A percentile compares a stretch with the other conserved stretches of the same genome.
phyloP scores from a whole-genome alignment of 2,113 vertebrate species.

The Tursiops truncatus region DNA sequence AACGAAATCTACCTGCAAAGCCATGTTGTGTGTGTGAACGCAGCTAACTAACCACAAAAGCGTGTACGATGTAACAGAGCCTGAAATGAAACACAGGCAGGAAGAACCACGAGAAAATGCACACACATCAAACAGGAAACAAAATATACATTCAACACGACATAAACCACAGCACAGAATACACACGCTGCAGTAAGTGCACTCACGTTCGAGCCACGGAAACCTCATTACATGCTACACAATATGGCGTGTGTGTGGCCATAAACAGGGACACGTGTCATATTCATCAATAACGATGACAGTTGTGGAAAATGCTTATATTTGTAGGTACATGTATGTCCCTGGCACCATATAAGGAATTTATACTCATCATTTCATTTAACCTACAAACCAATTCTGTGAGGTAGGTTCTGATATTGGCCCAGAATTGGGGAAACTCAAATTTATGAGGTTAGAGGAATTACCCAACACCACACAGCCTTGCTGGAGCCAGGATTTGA shows the following conservation, averaged over 20 bases:
- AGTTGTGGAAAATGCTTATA: background rate
- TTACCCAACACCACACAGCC: background rate
- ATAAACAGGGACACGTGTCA: background rate
- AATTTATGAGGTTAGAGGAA: background rate
- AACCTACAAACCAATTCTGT: background rate
- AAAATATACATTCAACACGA: background rate
- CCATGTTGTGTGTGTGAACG: accelerated
- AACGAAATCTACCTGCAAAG: accelerated
- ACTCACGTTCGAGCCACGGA: accelerated
- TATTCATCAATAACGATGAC: background rate
- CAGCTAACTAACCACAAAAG: too few species aligned
- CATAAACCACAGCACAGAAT: background rate
- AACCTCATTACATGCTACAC: too few species aligned
- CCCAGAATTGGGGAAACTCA: background rate
- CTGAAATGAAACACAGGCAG: background rate
- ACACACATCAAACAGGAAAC: background rate
- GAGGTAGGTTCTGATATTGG: background rate
- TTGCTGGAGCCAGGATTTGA: background rate
- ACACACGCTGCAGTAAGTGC: accelerated
- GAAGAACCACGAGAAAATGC: background rate
- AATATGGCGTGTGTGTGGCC: background rate
- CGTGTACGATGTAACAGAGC: accelerated
- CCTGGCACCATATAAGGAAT: background rate
- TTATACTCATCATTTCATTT: background rate
- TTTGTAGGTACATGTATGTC: background rate